Evolutionary conservation across 1,140 invertebrate species (phyloP).

Genomic region (Pomacea maculata): DNA sequence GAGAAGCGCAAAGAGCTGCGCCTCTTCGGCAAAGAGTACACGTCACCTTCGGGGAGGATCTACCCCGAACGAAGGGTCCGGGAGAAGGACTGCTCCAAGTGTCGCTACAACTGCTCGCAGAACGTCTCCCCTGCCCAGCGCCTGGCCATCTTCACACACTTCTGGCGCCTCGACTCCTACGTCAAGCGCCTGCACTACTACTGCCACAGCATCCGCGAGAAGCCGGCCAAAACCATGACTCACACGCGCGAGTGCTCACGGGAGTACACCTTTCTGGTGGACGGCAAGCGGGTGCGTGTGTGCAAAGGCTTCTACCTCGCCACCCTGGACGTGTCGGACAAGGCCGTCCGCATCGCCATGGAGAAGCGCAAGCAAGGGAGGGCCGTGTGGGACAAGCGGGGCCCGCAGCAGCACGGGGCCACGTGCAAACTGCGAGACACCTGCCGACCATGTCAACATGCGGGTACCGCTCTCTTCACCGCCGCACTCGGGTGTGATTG

Average conservation of each 20-base stretch:
- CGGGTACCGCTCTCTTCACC: no score
- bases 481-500: no score
- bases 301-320: conserved; percentile 23
- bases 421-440: no score
- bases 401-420: background rate
- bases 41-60: conserved; percentile 8
- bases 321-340: conserved; percentile 19
- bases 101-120: conserved; percentile 19
- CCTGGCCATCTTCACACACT: conserved; percentile 12
- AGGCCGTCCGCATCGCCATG: conserved; percentile 21
- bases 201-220: conserved; percentile 22
- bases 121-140: conserved; percentile 1
- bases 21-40: conserved; percentile 20
- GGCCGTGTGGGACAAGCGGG: conserved; percentile 3
- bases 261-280: conserved; percentile 19
- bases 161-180: conserved; percentile 17
- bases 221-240: conserved; percentile 19
- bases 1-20: conserved; percentile 8
- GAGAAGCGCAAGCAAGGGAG: conserved; percentile 14
- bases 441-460: no score
- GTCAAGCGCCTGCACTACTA: conserved; percentile 22
- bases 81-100: conserved; percentile 16
- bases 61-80: conserved; percentile 10
- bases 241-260: conserved; percentile 17
- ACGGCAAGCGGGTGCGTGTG: conserved; percentile 7